Conservation (phyloP, 1,140 invertebrate species). For the Heliconius eleuchia region DNA sequence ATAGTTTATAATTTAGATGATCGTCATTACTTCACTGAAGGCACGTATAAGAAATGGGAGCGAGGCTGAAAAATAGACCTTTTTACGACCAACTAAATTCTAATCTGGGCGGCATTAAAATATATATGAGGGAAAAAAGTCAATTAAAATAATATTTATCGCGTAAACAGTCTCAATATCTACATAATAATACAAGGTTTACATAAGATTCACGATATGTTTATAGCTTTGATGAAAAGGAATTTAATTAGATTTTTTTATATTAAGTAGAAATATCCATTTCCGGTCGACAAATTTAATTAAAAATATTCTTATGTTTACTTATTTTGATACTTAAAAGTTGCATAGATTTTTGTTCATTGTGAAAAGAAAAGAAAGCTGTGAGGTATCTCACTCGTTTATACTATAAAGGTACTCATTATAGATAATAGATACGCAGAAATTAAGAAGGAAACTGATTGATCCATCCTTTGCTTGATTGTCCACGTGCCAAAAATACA, state of each 20-base stretch:
- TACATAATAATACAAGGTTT: background rate
- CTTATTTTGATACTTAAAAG: background rate
- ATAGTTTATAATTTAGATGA: conserved; percentile 14
- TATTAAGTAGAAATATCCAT: background rate
- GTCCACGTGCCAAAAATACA: too few relatives aligned
- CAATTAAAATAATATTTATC: conserved; percentile 30
- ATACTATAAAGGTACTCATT: too few relatives aligned
- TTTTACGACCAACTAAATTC: conserved; percentile 29
- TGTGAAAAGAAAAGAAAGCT: too few relatives aligned
- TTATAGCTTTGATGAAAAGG: background rate
- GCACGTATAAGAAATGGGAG: conserved; percentile 15
- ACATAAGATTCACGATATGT: background rate
- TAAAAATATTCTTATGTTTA: background rate
- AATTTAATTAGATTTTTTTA: background rate
- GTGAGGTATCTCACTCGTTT: too few relatives aligned
- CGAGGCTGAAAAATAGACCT: conserved; percentile 22
- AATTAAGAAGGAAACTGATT: too few relatives aligned
- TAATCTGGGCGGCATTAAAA: conserved; percentile 23
- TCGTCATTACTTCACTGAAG: background rate
- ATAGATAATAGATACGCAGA: too few relatives aligned
- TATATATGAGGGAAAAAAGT: conserved; percentile 22
- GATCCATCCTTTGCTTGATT: too few relatives aligned
- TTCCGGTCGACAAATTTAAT: background rate
- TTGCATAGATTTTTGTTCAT: background rate
- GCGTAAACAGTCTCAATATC: conserved; percentile 17